phyloP scores from a whole-genome alignment of 2,888 invertebrate species.

The Watsonalla cultraria region DNA sequence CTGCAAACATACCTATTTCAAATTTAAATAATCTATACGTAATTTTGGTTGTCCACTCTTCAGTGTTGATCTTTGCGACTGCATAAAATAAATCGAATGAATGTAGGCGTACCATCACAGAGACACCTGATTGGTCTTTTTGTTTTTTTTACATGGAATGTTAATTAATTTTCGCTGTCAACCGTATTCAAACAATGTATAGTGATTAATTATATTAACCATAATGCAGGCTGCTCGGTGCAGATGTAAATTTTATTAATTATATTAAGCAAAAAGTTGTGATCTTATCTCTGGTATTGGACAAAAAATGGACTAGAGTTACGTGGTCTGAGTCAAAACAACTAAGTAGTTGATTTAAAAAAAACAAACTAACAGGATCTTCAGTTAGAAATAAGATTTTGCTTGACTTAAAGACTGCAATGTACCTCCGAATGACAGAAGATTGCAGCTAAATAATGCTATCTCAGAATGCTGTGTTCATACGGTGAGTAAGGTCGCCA shows the following conservation, averaged over 20 bases:
- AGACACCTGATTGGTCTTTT: slow-evolving; percentile 67
- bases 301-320: background rate
- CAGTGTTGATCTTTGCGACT: slow-evolving; percentile 44
- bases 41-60: too few species aligned
- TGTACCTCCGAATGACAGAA: too few species aligned
- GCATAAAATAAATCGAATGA: slow-evolving; percentile 66
- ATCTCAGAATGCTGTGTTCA: too few species aligned
- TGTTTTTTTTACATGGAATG: slow-evolving; percentile 67
- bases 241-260: slow-evolving; percentile 14
- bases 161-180: slow-evolving; percentile 77
- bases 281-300: background rate
- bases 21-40: too few species aligned
- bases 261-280: slow-evolving; percentile 3
- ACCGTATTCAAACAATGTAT: slow-evolving; percentile 66
- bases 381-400: too few species aligned
- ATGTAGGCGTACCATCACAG: slow-evolving; percentile 61
- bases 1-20: too few species aligned
- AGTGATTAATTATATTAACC: slow-evolving; percentile 67
- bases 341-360: too few species aligned
- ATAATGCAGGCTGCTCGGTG: slow-evolving; percentile 29
- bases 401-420: too few species aligned
- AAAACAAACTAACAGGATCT: too few species aligned
- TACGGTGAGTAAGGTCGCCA: too few species aligned
- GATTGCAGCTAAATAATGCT: too few species aligned
- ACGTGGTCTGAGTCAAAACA: background rate